Percentiles rank a stretch among this genome's conserved stretches.
These are phyloP conservation scores for Lemur catta DNA, from an alignment of 2,797 vertebrate genomes.

Conservation along the genomic window DNA sequence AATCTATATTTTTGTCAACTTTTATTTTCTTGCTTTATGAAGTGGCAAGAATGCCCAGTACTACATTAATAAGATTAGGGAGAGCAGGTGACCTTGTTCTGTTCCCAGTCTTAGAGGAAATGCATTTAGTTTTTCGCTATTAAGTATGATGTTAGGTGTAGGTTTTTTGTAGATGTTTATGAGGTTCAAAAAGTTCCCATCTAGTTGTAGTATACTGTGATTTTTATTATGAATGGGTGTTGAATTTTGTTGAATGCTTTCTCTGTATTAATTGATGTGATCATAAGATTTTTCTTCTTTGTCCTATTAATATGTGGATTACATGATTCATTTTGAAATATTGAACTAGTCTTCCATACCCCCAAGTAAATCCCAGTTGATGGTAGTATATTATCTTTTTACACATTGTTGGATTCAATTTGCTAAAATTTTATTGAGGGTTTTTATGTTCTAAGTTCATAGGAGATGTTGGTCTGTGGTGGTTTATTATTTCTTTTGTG, in stretches of 20 bases:
- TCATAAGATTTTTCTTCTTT: not conserved
- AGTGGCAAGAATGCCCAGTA: not conserved
- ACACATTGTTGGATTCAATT: not conserved
- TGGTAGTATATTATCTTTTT: not conserved
- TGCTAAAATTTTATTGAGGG: not conserved
- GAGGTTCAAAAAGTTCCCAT: not conserved
- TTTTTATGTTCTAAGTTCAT: slow-evolving; percentile 7
- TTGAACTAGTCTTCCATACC: not conserved
- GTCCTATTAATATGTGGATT: not conserved
- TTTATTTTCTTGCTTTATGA: not conserved
- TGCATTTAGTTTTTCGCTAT: not conserved
- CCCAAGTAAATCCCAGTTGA: not conserved
- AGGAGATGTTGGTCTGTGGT: not conserved
- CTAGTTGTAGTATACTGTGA: too few relatives aligned
- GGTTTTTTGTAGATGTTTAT: not conserved
- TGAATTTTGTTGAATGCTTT: not conserved
- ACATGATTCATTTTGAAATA: not conserved
- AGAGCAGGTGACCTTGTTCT: not conserved
- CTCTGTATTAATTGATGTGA: not conserved
- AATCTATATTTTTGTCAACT: not conserved
- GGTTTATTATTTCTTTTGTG: not conserved
- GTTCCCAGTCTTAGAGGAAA: not conserved
- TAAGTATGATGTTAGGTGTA: not conserved
- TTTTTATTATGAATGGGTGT: not conserved
- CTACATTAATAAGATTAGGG: not conserved